Percentiles rank a stretch among this genome's conserved stretches.
These are phyloP conservation scores for Centropus bengalensis DNA, from an alignment of 2,113 vertebrate genomes.

Conservation along the genomic window DNA sequence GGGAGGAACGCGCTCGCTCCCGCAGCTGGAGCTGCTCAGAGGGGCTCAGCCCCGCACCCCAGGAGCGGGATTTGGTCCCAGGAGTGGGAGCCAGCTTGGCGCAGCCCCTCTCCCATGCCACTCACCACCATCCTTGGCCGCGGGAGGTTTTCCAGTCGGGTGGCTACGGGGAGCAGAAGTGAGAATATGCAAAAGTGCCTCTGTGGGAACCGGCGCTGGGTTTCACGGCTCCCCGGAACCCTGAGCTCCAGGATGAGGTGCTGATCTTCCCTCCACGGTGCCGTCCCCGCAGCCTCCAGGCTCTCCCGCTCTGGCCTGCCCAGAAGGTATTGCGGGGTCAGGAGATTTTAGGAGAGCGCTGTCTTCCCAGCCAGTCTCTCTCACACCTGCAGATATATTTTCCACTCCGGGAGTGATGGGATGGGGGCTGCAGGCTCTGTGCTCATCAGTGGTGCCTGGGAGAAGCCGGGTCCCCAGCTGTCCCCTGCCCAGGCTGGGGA, in stretches of 20 bases:
- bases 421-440: fast-evolving
- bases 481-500: not conserved
- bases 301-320: not conserved
- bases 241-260: not conserved
- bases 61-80: not conserved
- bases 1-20: not conserved
- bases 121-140: not conserved
- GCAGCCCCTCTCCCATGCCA: not conserved
- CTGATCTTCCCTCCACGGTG: not conserved
- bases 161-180: not conserved
- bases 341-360: not conserved
- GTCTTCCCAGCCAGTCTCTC: not conserved
- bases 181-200: not conserved
- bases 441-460: not conserved
- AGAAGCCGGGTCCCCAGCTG: not conserved
- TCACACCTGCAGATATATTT: not conserved
- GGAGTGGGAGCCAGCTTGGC: not conserved
- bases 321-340: too few relatives aligned
- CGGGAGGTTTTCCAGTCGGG: not conserved
- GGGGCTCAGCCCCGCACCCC: not conserved
- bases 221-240: not conserved
- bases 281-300: not conserved
- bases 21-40: not conserved
- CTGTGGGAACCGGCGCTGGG: not conserved
- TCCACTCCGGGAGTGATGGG: too few relatives aligned